A percentile compares a stretch with the other conserved stretches of the same genome.
Evolutionary conservation across 2,888 invertebrate genomes (phyloP).

Genomic region (Chrysotoxum bicinctum): DNA sequence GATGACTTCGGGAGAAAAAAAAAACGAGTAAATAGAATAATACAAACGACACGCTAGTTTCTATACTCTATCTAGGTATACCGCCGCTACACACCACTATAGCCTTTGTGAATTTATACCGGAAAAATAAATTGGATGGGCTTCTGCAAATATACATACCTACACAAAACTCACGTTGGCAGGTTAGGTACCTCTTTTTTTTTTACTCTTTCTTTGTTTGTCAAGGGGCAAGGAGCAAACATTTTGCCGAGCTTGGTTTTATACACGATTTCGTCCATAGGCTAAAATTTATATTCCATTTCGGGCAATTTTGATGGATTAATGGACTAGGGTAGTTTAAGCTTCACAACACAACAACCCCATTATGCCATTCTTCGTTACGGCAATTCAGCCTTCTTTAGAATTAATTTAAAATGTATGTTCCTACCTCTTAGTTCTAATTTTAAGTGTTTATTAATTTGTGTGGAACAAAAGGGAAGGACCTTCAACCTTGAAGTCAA

Average conservation of each 20-base stretch:
- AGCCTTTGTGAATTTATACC: conserved; percentile 32
- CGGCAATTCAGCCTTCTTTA: not conserved
- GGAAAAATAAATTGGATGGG: conserved; percentile 43
- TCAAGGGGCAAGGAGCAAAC: conserved; percentile 21
- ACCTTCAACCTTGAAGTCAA: not conserved
- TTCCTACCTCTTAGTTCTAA: not conserved
- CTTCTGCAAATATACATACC: conserved; percentile 14
- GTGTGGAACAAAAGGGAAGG: too few species aligned
- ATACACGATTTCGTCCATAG: not conserved
- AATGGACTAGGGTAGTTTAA: not conserved
- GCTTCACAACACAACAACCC: not conserved
- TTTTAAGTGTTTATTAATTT: not conserved
- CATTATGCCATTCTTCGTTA: not conserved
- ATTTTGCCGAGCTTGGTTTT: not conserved
- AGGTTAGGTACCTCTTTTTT: not conserved
- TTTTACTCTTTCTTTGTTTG: not conserved
- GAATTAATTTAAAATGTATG: not conserved
- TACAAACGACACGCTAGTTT: not conserved
- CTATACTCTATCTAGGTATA: not conserved
- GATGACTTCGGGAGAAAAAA: not conserved
- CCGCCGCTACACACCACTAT: not conserved
- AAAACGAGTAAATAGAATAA: conserved; percentile 31
- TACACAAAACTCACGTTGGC: not conserved
- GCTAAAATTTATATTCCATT: not conserved
- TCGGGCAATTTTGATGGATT: conserved; percentile 7